phyloP scores from a whole-genome alignment of 2,113 vertebrate species.

The Rhinoptilus africanus region DNA sequence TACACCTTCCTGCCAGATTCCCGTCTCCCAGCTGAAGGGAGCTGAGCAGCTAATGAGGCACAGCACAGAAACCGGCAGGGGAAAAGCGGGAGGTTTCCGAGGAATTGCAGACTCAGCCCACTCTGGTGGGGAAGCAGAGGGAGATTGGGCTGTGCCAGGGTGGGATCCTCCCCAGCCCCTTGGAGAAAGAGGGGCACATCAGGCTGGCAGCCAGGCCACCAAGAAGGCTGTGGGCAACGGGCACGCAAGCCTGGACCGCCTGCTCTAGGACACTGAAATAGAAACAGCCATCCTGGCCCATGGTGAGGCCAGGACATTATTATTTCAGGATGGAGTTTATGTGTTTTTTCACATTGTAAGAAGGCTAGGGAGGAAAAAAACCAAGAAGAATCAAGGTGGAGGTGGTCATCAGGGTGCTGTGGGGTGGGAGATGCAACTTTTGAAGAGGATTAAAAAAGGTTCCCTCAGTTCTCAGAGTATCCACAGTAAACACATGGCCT shows the following conservation, averaged over 20 bases:
- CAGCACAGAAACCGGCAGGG: background rate
- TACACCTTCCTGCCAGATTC: slow-evolving; percentile 57
- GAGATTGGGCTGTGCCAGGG: background rate
- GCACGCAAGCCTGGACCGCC: background rate
- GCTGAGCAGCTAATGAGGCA: slow-evolving; percentile 68
- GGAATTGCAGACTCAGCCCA: background rate
- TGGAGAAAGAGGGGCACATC: too few species aligned
- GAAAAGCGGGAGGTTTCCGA: background rate
- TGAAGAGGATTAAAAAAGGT: background rate
- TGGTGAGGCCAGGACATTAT: background rate
- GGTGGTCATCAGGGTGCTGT: background rate
- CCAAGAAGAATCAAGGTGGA: background rate
- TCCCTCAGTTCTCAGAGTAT: background rate
- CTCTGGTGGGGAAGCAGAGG: background rate
- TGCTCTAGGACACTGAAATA: background rate
- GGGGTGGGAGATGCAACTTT: background rate
- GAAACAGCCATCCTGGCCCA: background rate
- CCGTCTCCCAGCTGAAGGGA: slow-evolving; percentile 43
- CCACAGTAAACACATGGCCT: background rate
- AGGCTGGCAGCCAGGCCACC: background rate
- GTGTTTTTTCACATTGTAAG: background rate
- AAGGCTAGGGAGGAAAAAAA: background rate
- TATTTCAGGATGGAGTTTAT: background rate
- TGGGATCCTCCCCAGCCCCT: background rate
- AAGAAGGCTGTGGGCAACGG: background rate